A percentile compares a stretch with the other conserved stretches of the same genome.
Conservation (phyloP, 2,113 vertebrate species). For the Scortum barcoo region DNA sequence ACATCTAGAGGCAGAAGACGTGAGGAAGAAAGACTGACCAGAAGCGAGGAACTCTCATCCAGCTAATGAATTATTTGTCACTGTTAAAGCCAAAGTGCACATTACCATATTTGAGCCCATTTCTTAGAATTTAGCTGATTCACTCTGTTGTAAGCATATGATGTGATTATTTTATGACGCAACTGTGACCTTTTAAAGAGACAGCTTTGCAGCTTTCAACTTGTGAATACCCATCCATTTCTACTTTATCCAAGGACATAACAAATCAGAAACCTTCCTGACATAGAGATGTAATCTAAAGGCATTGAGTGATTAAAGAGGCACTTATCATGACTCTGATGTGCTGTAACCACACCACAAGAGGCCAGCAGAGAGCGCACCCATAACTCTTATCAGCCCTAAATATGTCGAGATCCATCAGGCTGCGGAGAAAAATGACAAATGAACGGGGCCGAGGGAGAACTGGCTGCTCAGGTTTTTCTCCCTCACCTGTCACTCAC, state of each 20-base stretch:
- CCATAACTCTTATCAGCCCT: slow-evolving; percentile 1
- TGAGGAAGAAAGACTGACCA: slow-evolving; percentile 14
- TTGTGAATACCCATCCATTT: neutral
- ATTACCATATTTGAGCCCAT: slow-evolving; percentile 10
- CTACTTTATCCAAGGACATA: neutral
- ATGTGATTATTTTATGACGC: neutral
- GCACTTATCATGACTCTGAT: slow-evolving; percentile 8
- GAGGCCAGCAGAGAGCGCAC: slow-evolving; percentile 52
- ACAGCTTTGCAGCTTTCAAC: neutral
- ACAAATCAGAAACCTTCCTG: neutral
- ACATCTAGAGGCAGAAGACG: slow-evolving; percentile 5
- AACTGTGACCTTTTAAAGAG: neutral
- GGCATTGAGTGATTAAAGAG: slow-evolving; percentile 6
- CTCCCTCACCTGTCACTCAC: slow-evolving; percentile 46
- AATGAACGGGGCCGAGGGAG: slow-evolving; percentile 32
- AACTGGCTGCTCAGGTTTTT: slow-evolving; percentile 39
- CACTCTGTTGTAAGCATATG: neutral
- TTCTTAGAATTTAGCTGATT: slow-evolving; percentile 33
- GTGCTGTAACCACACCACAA: slow-evolving; percentile 19
- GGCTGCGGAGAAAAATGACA: slow-evolving; percentile 24
- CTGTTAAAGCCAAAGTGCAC: neutral
- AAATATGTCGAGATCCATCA: slow-evolving; percentile 44
- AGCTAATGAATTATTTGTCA: slow-evolving; percentile 39
- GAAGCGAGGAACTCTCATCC: slow-evolving; percentile 28
- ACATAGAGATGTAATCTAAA: neutral